These are phyloP conservation scores for Mastacembelus armatus DNA, from an alignment of 2,797 vertebrate genomes.

Conservation along the genomic window DNA sequence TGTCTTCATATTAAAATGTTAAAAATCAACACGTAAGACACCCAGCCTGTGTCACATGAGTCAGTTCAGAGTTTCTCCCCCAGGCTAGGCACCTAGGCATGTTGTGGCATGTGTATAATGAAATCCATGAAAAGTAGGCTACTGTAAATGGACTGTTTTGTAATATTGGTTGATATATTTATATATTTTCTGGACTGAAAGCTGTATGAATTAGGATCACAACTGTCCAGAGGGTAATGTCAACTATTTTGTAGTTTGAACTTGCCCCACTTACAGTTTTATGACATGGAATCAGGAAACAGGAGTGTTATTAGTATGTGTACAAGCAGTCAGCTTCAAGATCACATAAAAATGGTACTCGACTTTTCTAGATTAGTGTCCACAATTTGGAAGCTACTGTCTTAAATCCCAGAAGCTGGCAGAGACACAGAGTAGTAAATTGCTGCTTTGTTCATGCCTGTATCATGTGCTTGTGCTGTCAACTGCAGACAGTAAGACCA, in stretches of 20 bases:
- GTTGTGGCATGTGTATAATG: conserved; percentile 18
- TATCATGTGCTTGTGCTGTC: conserved; percentile 42
- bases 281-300: conserved; percentile 14
- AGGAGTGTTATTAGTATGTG: background rate
- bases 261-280: conserved; percentile 19
- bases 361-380: conserved; percentile 12
- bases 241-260: background rate
- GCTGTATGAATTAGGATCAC: background rate
- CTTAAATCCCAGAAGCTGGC: background rate
- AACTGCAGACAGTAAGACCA: conserved; percentile 17
- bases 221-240: background rate
- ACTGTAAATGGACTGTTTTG: background rate
- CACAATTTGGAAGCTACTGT: background rate
- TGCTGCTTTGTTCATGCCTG: conserved; percentile 2
- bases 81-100: background rate
- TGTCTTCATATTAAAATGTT: background rate
- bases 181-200: background rate
- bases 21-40: conserved; percentile 6
- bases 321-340: background rate
- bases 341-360: no score
- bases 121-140: background rate
- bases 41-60: background rate
- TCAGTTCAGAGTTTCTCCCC: conserved; percentile 3
- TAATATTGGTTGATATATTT: background rate
- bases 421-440: conserved; percentile 1